phyloP scores from a whole-genome alignment of 2,113 vertebrate species.

The Pleuronectes platessa region DNA sequence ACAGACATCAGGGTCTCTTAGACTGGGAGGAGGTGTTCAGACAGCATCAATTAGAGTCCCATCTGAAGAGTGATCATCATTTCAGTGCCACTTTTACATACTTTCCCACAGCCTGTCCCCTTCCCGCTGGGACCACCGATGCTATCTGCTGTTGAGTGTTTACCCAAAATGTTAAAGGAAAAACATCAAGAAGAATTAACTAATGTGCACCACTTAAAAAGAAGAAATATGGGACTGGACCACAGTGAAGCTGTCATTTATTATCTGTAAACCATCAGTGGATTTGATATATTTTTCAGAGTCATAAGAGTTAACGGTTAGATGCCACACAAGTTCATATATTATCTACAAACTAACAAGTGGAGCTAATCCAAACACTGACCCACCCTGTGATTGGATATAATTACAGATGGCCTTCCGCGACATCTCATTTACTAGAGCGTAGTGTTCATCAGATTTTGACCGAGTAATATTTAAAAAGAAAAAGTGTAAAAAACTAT shows the following conservation, averaged over 20 bases:
- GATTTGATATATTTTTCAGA: slow-evolving; percentile 28
- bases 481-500: neutral
- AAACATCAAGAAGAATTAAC: slow-evolving; percentile 46
- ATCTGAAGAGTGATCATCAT: slow-evolving; percentile 78
- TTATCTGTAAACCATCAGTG: slow-evolving; percentile 28
- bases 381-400: slow-evolving; percentile 82
- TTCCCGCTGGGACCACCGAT: slow-evolving; percentile 77
- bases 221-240: neutral
- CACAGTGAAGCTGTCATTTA: neutral
- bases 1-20: slow-evolving; percentile 56
- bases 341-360: slow-evolving; percentile 79
- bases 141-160: slow-evolving; percentile 78
- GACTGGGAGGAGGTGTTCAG: slow-evolving; percentile 77
- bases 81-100: slow-evolving; percentile 77
- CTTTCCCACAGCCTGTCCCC: slow-evolving; percentile 85
- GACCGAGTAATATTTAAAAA: slow-evolving; percentile 35
- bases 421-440: slow-evolving; percentile 53
- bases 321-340: slow-evolving; percentile 62
- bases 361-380: slow-evolving; percentile 80
- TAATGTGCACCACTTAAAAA: slow-evolving; percentile 17
- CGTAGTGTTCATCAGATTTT: slow-evolving; percentile 40
- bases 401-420: slow-evolving; percentile 79
- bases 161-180: slow-evolving; percentile 67
- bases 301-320: slow-evolving; percentile 25
- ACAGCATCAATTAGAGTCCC: slow-evolving; percentile 79